Evolutionary conservation across 2,113 vertebrate species (phyloP).

Genomic region (Xyliphius kryptos): DNA sequence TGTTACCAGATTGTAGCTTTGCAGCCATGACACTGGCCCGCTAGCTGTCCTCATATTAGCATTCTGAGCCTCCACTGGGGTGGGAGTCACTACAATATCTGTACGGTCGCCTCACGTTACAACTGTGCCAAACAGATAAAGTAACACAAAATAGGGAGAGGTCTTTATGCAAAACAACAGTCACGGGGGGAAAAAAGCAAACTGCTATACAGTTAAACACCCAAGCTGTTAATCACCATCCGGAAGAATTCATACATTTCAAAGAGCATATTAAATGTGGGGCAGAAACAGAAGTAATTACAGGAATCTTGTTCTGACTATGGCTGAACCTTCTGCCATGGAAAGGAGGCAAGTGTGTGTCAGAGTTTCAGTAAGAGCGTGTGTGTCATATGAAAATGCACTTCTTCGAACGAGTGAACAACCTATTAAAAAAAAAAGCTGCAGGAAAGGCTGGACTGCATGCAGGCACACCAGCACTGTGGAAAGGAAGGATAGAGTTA

Average conservation of each 20-base stretch:
- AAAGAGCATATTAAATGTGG: not conserved
- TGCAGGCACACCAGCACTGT: conserved; percentile 6
- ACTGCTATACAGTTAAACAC: conserved; percentile 20
- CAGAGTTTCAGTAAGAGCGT: conserved; percentile 43
- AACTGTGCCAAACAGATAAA: conserved; percentile 40
- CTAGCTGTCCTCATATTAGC: conserved; percentile 45
- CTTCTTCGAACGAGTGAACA: conserved; percentile 9
- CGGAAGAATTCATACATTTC: conserved; percentile 46
- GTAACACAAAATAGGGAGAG: conserved; percentile 34
- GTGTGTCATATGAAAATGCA: conserved; percentile 31
- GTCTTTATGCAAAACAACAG: conserved; percentile 19
- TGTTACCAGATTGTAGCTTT: conserved; percentile 39
- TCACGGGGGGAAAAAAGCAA: conserved; percentile 18
- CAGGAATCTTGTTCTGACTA: conserved; percentile 39
- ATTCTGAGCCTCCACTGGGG: conserved; percentile 36
- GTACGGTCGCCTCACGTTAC: conserved; percentile 28
- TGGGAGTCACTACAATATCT: conserved; percentile 41
- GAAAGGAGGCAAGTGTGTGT: conserved; percentile 39
- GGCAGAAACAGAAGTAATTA: conserved; percentile 24
- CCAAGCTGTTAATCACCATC: conserved; percentile 44
- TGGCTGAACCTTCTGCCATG: conserved; percentile 26
- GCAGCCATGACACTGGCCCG: conserved; percentile 42
- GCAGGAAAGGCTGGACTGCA: conserved; percentile 13
- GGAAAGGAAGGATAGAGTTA: not conserved
- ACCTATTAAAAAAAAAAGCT: not conserved